Evolutionary conservation across 1,140 invertebrate genomes (phyloP).

Genomic region (Papilio helenus): DNA sequence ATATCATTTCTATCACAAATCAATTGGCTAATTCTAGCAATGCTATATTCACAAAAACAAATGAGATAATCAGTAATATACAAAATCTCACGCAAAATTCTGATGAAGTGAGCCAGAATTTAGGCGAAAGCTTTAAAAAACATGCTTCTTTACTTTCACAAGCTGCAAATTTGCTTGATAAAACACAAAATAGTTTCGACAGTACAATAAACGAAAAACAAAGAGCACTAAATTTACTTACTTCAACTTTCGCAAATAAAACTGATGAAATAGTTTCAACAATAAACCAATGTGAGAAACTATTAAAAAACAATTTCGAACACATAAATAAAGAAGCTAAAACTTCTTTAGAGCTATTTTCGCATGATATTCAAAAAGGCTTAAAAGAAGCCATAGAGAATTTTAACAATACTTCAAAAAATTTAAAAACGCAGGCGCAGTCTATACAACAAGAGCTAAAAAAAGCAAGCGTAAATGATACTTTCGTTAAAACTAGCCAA

Average conservation of each 20-base stretch:
- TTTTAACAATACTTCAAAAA: slow-evolving; percentile 12
- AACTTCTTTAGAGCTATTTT: slow-evolving; percentile 12
- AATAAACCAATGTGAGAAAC: slow-evolving; percentile 11
- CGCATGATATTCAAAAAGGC: slow-evolving; percentile 11
- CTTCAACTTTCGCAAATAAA: too few species aligned
- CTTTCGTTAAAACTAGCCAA: slow-evolving; percentile 11
- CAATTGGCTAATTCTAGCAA: slow-evolving; percentile 11
- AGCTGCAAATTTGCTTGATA: slow-evolving; percentile 11
- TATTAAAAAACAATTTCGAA: slow-evolving; percentile 12
- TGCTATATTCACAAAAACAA: slow-evolving; percentile 12
- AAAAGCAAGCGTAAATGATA: slow-evolving; percentile 11
- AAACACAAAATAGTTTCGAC: slow-evolving; percentile 11
- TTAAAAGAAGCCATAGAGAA: slow-evolving; percentile 11
- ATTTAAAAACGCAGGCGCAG: slow-evolving; percentile 10
- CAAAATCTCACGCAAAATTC: slow-evolving; percentile 11
- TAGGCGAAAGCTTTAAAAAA: slow-evolving; percentile 11
- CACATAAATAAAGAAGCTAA: slow-evolving; percentile 12
- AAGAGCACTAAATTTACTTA: slow-evolving; percentile 11
- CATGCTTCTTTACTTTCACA: slow-evolving; percentile 11
- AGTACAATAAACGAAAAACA: slow-evolving; percentile 12
- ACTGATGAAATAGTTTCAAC: slow-evolving; percentile 11
- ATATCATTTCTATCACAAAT: slow-evolving; percentile 12
- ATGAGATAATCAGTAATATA: slow-evolving; percentile 12
- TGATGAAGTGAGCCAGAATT: slow-evolving; percentile 11
- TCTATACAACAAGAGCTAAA: slow-evolving; percentile 11